Conservation (phyloP, 1,140 invertebrate genomes). For the Drosophila lowei region DNA sequence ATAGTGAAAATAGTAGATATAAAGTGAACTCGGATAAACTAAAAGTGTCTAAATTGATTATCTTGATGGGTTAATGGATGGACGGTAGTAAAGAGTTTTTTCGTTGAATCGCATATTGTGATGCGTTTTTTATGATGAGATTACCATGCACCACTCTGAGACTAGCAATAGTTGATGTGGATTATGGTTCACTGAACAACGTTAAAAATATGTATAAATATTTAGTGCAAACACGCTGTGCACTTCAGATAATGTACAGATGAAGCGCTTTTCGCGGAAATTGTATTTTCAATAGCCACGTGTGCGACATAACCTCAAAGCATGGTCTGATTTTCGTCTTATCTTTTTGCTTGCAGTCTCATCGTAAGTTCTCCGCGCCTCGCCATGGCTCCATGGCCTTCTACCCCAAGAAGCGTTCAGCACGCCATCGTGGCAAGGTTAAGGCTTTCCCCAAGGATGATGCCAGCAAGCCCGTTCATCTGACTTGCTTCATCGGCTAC, state of each 20-base stretch:
- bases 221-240: no score
- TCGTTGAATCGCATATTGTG: background rate
- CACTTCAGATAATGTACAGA: background rate
- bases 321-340: conserved; percentile 5
- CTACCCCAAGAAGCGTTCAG: conserved; percentile 98
- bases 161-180: no score
- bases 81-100: no score
- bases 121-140: background rate
- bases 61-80: no score
- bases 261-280: background rate
- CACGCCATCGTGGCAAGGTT: conserved; percentile 98
- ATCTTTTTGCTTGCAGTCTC: conserved; percentile 90
- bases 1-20: background rate
- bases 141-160: no score
- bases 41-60: no score
- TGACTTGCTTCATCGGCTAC: conserved; percentile 99
- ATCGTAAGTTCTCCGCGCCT: conserved; percentile 99
- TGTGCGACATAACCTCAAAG: conserved; percentile 23
- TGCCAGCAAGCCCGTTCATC: conserved; percentile 96
- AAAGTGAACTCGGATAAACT: background rate
- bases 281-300: conserved; percentile 4
- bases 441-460: conserved; percentile 99
- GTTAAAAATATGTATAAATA: no score
- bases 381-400: conserved; percentile 99
- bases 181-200: no score